A percentile compares a stretch with the other conserved stretches of the same genome.
phyloP scores from a whole-genome alignment of 1,140 invertebrate genomes.

The Onthophagus taurus region DNA sequence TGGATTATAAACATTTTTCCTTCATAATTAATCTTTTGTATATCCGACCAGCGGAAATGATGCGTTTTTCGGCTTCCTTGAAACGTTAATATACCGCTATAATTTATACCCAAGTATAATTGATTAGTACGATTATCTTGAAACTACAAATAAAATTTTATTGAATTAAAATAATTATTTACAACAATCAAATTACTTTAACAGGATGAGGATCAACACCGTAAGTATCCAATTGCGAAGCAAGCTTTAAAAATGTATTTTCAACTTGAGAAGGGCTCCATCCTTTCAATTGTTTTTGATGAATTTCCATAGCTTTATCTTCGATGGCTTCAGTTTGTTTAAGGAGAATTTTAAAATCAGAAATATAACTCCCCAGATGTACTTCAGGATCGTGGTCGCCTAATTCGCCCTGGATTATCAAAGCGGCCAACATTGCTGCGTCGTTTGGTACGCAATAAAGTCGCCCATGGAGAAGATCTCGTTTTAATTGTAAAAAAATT shows the following conservation, averaged over 20 bases:
- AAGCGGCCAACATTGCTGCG: conserved; percentile 80
- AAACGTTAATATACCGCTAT: conserved; percentile 89
- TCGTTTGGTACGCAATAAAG: conserved; percentile 85
- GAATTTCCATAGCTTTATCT: conserved; percentile 80
- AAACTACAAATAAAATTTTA: conserved; percentile 21
- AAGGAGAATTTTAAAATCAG: conserved; percentile 80
- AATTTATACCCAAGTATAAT: conserved; percentile 90
- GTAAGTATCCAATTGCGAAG: conserved; percentile 86
- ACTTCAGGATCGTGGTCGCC: conserved; percentile 89
- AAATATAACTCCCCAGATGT: conserved; percentile 82
- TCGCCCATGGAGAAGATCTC: conserved; percentile 89
- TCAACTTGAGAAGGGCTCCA: conserved; percentile 69
- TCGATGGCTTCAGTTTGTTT: conserved; percentile 89
- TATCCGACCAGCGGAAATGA: conserved; percentile 91
- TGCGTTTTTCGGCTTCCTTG: conserved; percentile 86
- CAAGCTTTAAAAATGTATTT: conserved; percentile 75
- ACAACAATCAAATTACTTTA: conserved; percentile 65
- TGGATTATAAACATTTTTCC: conserved; percentile 98
- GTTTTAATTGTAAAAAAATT: conserved; percentile 86
- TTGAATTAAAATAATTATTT: conserved; percentile 1
- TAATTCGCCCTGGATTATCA: conserved; percentile 90
- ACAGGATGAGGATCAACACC: conserved; percentile 96
- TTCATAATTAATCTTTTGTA: conserved; percentile 93
- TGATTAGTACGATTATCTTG: conserved; percentile 85
- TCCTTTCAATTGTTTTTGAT: conserved; percentile 68